phyloP scores from a whole-genome alignment of 2,888 invertebrate species.

The Barypeithes pellucidus region DNA sequence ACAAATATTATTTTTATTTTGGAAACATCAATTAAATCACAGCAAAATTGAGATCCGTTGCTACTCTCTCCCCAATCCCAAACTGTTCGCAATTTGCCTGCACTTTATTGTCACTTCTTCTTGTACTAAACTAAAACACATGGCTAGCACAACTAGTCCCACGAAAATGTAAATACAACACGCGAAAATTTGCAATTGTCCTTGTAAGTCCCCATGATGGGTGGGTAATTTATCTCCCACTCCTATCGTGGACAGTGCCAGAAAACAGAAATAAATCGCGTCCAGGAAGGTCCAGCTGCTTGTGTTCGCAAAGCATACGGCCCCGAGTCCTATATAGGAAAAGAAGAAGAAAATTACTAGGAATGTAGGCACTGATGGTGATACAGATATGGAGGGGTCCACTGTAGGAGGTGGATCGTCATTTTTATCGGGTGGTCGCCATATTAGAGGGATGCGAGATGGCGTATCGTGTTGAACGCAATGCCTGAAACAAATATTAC shows the following conservation, averaged over 20 bases:
- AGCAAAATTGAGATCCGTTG: constrained; percentile 31
- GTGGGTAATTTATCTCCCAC: constrained; percentile 68
- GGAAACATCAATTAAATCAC: constrained; percentile 44
- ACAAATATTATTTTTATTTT: constrained; percentile 34
- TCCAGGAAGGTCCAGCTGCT: constrained; percentile 85
- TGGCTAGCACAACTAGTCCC: constrained; percentile 86
- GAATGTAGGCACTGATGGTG: constrained; percentile 76
- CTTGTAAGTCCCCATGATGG: constrained; percentile 63
- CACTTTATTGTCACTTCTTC: constrained; percentile 85
- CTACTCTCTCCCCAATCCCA: constrained; percentile 46
- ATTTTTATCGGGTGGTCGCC: constrained; percentile 71
- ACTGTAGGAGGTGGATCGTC: constrained; percentile 65
- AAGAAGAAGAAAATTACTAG: constrained; percentile 78
- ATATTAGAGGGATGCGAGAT: constrained; percentile 83
- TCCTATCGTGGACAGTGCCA: constrained; percentile 87
- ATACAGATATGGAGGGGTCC: constrained; percentile 61
- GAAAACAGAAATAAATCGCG: constrained; percentile 89
- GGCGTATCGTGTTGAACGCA: constrained; percentile 82
- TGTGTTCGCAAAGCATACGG: constrained; percentile 85
- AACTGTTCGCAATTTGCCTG: constrained; percentile 76
- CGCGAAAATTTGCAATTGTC: constrained; percentile 83
- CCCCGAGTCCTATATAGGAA: constrained; percentile 84
- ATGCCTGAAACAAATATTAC: constrained; percentile 61
- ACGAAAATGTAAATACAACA: constrained; percentile 86
- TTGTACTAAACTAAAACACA: constrained; percentile 88